A percentile compares a stretch with the other conserved stretches of the same genome.
Conservation (phyloP, 1,140 invertebrate species). For the Heliothis subflexa region DNA sequence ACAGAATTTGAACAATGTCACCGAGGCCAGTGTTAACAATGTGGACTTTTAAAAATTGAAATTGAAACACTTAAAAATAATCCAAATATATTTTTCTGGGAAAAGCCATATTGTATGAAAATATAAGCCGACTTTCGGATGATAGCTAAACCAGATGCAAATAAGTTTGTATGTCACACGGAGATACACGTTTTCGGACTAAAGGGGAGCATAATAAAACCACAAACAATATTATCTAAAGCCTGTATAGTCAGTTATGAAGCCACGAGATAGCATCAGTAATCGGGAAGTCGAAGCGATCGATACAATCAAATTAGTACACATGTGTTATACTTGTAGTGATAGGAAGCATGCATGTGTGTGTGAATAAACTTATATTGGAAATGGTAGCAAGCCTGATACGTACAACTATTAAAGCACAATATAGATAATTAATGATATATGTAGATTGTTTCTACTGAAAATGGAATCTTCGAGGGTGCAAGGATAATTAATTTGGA, state of each 20-base stretch:
- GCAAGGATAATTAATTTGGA: no score
- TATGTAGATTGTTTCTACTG: no score
- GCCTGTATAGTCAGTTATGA: not conserved
- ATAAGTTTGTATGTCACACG: not conserved
- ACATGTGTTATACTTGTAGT: constrained; percentile 5
- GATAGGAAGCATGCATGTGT: not conserved
- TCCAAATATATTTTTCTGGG: no score
- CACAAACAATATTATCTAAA: constrained; percentile 7
- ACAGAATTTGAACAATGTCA: constrained; percentile 23
- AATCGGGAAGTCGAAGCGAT: not conserved
- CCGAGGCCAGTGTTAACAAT: constrained; percentile 18
- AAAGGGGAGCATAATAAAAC: not conserved
- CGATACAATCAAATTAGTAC: constrained; percentile 28
- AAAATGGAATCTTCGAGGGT: no score
- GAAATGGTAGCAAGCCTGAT: not conserved
- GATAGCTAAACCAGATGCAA: not conserved
- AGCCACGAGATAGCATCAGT: constrained; percentile 8
- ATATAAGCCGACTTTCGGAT: not conserved
- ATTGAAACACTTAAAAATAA: not conserved
- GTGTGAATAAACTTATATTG: constrained; percentile 22
- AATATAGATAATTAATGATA: not conserved
- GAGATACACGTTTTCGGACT: no score
- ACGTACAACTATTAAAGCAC: not conserved
- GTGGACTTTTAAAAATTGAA: constrained; percentile 26
- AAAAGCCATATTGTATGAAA: no score